Base-by-base conservation (phyloP, 37 sponge, comb jelly and placozoan species). In the Geodia barretti region DNA sequence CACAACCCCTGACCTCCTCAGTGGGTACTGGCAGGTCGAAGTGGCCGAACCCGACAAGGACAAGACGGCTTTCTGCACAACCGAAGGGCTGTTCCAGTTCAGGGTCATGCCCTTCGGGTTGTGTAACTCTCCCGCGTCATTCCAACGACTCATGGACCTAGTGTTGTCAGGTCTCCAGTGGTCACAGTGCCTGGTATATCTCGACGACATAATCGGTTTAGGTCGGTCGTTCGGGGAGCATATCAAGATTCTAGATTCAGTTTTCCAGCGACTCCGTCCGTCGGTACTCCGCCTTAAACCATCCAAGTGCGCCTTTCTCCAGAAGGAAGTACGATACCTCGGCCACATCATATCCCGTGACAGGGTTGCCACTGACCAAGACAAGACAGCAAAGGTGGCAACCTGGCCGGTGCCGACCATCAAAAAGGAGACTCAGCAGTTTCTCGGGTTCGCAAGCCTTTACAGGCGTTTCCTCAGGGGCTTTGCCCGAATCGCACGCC, bases 121-220 rank as follows among this genome's bases (percentile, higher is more conserved):
- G 1, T 76, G 77, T 23, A 71, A 64, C 0, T 78, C 83, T 3
- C 62, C 83, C 36, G 76, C 86, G 5, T 33, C 41, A 14, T 42
- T 21, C 23, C 38, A 82, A 39, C 62, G 89, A 1, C 77, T 68
- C 39, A 81, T 80, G 17, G 82, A 88, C 60, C 54, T 74, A 20
- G 40, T 64, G 11, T 72, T 74, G 3, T 70, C 85, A 29, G 63
- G 63, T 17, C 40, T 61, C 35, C 25, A 76, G 11, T 39, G 31
- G 78, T 35, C 62, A 64, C 36, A 36, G 26, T 76, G 62, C 64
- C 66, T 77, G 20, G 78, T 77, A 4, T 77, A 77, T 66, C 32
- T 87, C 9, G 88, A 87, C 35, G 82, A 81, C 68, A 67, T 88
- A 21, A 40, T 88, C 30, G 47, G 82, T 17, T 88, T 78, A 73